Evolutionary conservation across 2,797 vertebrate genomes (phyloP).

Genomic region (Coregonus suidteri): DNA sequence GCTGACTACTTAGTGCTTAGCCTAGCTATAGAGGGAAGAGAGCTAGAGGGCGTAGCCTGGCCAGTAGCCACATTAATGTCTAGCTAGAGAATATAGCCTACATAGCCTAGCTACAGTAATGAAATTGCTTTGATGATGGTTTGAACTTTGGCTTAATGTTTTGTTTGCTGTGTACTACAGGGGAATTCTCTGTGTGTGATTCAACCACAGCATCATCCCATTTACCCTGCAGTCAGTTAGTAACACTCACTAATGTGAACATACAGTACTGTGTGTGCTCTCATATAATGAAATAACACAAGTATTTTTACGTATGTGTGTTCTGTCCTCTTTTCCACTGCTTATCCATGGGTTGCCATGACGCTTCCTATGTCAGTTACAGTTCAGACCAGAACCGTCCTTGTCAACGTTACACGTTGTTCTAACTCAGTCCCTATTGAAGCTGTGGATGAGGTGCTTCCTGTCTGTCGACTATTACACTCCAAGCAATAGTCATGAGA

Average conservation of each 20-base stretch:
- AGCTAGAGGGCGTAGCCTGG: neutral
- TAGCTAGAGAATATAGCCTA: neutral
- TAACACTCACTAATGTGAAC: neutral
- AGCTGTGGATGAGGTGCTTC: slow-evolving; percentile 10
- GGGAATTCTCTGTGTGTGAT: neutral
- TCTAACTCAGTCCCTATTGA: too few relatives aligned
- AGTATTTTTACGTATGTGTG: too few relatives aligned
- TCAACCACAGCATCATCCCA: neutral
- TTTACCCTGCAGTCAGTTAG: neutral
- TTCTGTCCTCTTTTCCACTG: too few relatives aligned
- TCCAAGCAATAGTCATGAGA: neutral
- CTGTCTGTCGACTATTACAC: slow-evolving; percentile 27
- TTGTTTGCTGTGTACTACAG: neutral
- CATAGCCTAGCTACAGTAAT: neutral
- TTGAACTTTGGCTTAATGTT: neutral
- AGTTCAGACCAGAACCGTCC: neutral
- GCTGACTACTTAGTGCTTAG: neutral
- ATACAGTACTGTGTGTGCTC: neutral
- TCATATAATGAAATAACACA: too few relatives aligned
- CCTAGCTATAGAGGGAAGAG: too few relatives aligned
- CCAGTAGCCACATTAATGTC: neutral
- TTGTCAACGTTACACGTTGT: neutral
- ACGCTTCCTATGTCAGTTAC: neutral
- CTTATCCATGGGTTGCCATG: too few relatives aligned
- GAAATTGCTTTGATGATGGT: neutral